Evolutionary conservation across 2,888 invertebrate genomes (phyloP), one percentile per base, ranked within the genome.

Genomic region (Epinotia brunnichana): DNA sequence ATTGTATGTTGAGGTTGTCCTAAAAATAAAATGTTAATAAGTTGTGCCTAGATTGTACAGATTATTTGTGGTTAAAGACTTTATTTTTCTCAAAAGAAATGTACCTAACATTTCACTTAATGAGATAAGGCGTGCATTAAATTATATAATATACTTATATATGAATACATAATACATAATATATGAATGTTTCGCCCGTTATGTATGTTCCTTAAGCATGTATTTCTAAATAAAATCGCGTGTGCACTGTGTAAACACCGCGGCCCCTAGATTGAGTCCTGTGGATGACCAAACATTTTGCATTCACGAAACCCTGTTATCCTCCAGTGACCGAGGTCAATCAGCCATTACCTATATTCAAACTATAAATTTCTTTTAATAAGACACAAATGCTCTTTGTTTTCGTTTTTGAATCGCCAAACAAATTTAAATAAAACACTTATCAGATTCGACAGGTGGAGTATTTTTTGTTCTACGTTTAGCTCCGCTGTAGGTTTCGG

Each of bases 281-380:
- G 51, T 35, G 54, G 44, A 68, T 62, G 39, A 51, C 10, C 57
- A 51, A 63, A 87, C 87, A 87, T 88, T 90, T 85, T 85, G 85
- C 88, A 87, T 88, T 81, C 82, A 82, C 83, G 77, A 82, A 82
- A 87, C 85, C 87, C 85, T 82, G 87, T 87, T 88, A 86, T 87
- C 89, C 88, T 86, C 85, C 86, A 85, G 79, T 91, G 90, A 88
- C 90, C 90, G 88, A 89, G 92, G 91, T 92, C 93, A 92, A 92
- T 92, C 92, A 91, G 90, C 84, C 73, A 19, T 69, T 72, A 83
- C 88, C 89, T 88, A 91, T 90, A 88, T 85, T 83, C 90, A 83
- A 89, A 88, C 92, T 91, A 93, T 93, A 93, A 92, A 93, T 93
- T 93, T 92, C 87, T 89, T 92, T 93, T 93, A 93, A 93, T 93